Base-by-base conservation (phyloP, 2,113 vertebrate genomes). In the Chaetops frenatus region DNA sequence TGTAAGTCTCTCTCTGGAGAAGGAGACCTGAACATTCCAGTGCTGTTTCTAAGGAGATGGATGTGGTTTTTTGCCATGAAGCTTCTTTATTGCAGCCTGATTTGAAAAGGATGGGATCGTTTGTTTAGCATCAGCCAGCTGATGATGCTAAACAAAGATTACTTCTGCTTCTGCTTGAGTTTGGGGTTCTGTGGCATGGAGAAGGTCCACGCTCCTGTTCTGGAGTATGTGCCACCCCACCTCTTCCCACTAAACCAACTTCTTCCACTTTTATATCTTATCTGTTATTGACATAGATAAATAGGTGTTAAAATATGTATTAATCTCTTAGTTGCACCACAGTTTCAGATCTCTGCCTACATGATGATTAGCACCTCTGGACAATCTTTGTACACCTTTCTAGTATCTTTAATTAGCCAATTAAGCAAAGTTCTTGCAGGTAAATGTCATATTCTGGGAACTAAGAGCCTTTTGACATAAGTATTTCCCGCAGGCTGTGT, bases 191-290 rank as follows among this genome's bases (percentile, higher is more conserved):
- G 71, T 40, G 54, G 28, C 8, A 5, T 7, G 38, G 56, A 92
- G 22, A 70, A 45, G 17, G 36, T 57, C 86, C 15, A 28, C 0
- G 0, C 1, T 51, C 7, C 0, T 17, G 15, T 44, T 87, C 36
- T 84, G 58, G 36, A 87, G 45, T 25, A 7, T 12, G 28, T 86
- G 11, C 14, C 40, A 56, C 7, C 19, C 21, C 28, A 14, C 11
- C 15, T 28, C 54, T 48, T 10, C 61, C 31, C 1, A 3, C 8
- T 77, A 70, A 79, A 45, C 36, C 6, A 42, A 11, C 12, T 88
- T 18, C 21, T 91, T 67, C 36, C 5, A 7, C 15, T 58, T 72
- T 33, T 29, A 6, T 14, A 4, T 50, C 27, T 88, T 72, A 44
- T 3, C 3, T 53, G 18, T n/a, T 70, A 13, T 7, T 57, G 36